phyloP scores from a whole-genome alignment of 2,113 vertebrate genomes.

The Mesitornis unicolor region DNA sequence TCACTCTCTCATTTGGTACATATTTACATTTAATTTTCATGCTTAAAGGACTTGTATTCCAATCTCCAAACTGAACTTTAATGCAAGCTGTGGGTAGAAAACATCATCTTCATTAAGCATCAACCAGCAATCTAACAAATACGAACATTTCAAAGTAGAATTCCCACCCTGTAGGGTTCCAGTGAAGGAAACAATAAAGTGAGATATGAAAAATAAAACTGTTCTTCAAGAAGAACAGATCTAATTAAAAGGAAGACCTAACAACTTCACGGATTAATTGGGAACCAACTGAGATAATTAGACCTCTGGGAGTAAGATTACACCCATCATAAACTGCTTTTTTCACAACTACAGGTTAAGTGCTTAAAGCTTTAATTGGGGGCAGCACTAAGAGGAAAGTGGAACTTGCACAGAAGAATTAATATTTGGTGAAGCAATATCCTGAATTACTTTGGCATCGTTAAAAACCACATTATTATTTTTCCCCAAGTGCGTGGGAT shows the following conservation, averaged over 20 bases:
- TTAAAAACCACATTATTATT: conserved; percentile 67
- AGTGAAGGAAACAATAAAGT: conserved; percentile 75
- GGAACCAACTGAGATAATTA: conserved; percentile 95
- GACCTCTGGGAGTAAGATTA: conserved; percentile 93
- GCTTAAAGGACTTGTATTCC: conserved; percentile 23
- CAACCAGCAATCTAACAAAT: conserved; percentile 70
- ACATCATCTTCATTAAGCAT: conserved; percentile 67
- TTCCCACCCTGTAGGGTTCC: conserved; percentile 66
- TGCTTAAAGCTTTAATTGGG: conserved; percentile 87
- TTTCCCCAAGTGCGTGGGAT: conserved; percentile 21
- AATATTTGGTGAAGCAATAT: conserved; percentile 77
- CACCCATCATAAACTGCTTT: conserved; percentile 87
- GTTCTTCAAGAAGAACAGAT: conserved; percentile 75
- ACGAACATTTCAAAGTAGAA: conserved; percentile 71
- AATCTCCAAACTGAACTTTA: conserved; percentile 27
- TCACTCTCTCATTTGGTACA: not conserved
- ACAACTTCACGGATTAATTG: conserved; percentile 98
- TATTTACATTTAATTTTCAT: conserved; percentile 66
- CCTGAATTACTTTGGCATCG: conserved; percentile 37
- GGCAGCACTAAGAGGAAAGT: conserved; percentile 81
- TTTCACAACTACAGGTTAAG: conserved; percentile 85
- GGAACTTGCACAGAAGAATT: conserved; percentile 82
- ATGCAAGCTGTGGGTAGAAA: conserved; percentile 55
- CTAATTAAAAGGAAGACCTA: conserved; percentile 89
- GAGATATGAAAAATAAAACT: conserved; percentile 71